A percentile compares a stretch with the other conserved stretches of the same genome.
Evolutionary conservation across 2,113 vertebrate genomes (phyloP).

Genomic region (Felis chaus): DNA sequence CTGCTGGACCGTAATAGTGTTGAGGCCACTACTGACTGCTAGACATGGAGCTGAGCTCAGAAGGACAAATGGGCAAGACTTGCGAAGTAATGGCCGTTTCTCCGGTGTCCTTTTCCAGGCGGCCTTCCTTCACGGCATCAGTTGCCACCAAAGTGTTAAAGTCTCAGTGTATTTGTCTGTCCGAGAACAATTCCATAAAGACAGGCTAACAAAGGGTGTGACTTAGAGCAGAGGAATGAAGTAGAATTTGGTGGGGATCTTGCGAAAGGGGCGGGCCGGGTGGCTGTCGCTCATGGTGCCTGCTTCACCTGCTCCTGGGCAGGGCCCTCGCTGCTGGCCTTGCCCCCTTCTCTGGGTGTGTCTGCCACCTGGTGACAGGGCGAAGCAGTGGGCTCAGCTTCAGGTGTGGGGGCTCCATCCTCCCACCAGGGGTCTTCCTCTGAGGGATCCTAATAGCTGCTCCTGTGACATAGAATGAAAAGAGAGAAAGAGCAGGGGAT

Average conservation of each 20-base stretch:
- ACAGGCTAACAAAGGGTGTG: neutral
- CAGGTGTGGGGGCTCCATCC: neutral
- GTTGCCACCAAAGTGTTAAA: neutral
- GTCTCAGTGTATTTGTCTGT: neutral
- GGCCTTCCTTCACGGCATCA: neutral
- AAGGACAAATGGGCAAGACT: neutral
- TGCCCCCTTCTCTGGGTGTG: neutral
- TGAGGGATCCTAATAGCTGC: neutral
- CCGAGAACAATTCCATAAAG: neutral
- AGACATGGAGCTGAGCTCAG: neutral
- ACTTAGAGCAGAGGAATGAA: neutral
- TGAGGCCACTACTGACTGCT: neutral
- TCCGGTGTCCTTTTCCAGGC: neutral
- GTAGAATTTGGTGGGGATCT: neutral
- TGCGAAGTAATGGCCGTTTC: neutral
- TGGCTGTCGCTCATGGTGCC: neutral
- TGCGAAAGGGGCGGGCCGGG: neutral
- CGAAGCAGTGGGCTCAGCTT: no score
- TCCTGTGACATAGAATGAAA: neutral
- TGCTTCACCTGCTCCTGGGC: no score
- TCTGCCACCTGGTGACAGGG: neutral
- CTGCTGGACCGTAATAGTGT: no score
- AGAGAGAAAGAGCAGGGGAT: neutral
- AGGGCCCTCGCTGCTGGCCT: rapidly evolving
- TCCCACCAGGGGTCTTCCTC: neutral